These are phyloP conservation scores for Drosophila acutilabella DNA, from an alignment of 2,888 invertebrate species.

Conservation along the genomic window DNA sequence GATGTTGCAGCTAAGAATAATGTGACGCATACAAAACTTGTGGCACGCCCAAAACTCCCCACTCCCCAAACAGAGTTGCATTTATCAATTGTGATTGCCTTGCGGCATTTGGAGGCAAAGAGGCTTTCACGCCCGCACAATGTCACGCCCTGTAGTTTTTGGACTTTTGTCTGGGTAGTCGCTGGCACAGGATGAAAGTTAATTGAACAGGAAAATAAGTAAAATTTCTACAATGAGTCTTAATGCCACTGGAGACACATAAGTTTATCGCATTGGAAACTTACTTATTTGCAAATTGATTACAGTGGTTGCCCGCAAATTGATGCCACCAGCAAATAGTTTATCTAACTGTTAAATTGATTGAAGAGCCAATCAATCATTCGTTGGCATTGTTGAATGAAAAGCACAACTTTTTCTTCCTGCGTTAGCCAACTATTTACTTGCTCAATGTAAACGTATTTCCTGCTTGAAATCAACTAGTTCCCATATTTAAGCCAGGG, in stretches of 20 bases:
- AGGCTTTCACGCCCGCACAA: conserved; percentile 49
- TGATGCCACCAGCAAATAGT: conserved; percentile 7
- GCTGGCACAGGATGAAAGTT: conserved; percentile 77
- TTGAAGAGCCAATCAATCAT: neutral
- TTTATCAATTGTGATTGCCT: conserved; percentile 45
- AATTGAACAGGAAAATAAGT: conserved; percentile 83
- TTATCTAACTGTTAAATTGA: neutral
- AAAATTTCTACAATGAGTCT: conserved; percentile 57
- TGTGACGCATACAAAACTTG: conserved; percentile 19
- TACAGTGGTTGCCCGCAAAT: conserved; percentile 13
- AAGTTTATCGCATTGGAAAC: conserved; percentile 5
- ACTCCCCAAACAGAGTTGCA: conserved; percentile 3
- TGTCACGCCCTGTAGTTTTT: conserved; percentile 36
- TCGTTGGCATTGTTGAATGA: neutral
- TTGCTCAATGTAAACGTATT: neutral
- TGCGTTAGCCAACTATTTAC: too few relatives aligned
- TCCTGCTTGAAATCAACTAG: neutral
- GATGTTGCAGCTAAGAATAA: conserved; percentile 5
- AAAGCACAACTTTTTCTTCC: neutral
- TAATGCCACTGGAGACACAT: conserved; percentile 29
- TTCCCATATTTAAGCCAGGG: neutral
- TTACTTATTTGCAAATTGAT: conserved; percentile 13
- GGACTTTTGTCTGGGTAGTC: conserved; percentile 23
- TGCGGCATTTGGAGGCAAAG: conserved; percentile 20
- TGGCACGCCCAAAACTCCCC: conserved; percentile 3